These are phyloP conservation scores for Seriola rivoliana DNA, from an alignment of 2,113 vertebrate genomes.

Conservation along the genomic window DNA sequence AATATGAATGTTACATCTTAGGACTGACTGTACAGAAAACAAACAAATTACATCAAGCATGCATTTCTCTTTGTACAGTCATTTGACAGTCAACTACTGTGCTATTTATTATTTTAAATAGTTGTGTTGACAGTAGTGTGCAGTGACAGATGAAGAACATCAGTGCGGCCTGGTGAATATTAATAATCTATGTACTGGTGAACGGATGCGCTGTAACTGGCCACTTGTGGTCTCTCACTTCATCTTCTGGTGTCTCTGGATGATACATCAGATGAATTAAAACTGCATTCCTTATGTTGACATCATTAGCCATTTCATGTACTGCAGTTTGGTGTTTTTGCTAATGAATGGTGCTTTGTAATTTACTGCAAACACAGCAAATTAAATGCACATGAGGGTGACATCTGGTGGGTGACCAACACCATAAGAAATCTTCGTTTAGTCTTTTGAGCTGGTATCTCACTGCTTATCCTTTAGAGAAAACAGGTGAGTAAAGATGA, in stretches of 20 bases:
- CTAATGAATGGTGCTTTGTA: constrained; percentile 1
- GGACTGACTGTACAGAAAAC: background rate
- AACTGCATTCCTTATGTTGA: background rate
- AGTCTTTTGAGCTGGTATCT: background rate
- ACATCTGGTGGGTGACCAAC: background rate
- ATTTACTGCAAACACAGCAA: background rate
- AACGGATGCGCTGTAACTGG: background rate
- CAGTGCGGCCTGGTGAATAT: background rate
- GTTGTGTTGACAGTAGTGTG: background rate
- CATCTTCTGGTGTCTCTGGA: background rate
- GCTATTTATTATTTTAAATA: background rate
- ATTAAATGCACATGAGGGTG: background rate
- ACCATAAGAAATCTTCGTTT: background rate
- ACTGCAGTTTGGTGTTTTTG: background rate
- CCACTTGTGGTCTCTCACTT: background rate
- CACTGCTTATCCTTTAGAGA: background rate
- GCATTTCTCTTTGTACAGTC: background rate
- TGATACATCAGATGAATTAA: background rate
- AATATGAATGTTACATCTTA: background rate
- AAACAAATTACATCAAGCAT: background rate
- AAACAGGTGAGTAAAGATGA: constrained; percentile 1
- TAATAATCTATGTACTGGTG: background rate
- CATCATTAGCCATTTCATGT: background rate
- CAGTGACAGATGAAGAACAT: background rate
- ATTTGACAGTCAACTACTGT: too few relatives aligned